phyloP scores from a whole-genome alignment of 2,888 invertebrate species.

The Agrotis clavis region DNA sequence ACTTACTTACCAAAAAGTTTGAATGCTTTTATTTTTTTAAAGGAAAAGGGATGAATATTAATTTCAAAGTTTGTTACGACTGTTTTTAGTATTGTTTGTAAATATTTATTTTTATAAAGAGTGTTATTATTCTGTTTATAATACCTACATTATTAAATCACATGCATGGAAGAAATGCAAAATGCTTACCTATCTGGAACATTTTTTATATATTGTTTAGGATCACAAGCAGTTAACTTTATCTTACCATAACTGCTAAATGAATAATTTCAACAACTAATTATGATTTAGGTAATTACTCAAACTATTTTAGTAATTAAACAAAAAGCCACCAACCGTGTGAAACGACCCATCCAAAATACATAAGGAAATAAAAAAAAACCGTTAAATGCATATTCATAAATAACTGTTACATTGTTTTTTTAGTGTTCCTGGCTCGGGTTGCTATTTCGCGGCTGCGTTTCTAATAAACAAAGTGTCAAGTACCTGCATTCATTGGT shows the following conservation, averaged over 20 bases:
- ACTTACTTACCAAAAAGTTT: slow-evolving; percentile 38
- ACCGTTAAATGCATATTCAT: slow-evolving; percentile 74
- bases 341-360: slow-evolving; percentile 31
- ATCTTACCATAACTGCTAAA: not conserved
- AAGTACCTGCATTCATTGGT: too few species aligned
- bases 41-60: slow-evolving; percentile 1
- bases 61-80: slow-evolving; percentile 12
- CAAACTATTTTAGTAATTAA: not conserved
- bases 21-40: slow-evolving; percentile 36
- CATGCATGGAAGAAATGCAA: too few species aligned
- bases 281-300: not conserved
- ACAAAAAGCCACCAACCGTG: slow-evolving; percentile 24
- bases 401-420: too few species aligned
- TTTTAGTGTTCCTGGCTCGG: too few species aligned
- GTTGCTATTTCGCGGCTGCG: too few species aligned
- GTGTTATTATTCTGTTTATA: not conserved
- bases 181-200: too few species aligned
- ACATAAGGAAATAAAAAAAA: slow-evolving; percentile 45
- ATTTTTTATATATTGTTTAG: not conserved
- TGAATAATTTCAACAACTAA: not conserved
- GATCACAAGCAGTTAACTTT: too few species aligned
- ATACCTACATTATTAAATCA: not conserved
- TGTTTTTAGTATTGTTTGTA: not conserved
- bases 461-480: too few species aligned
- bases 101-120: slow-evolving; percentile 5